Conservation (phyloP, 92 coral and sea anemone genomes). For the Epizoanthus illoricatus region DNA sequence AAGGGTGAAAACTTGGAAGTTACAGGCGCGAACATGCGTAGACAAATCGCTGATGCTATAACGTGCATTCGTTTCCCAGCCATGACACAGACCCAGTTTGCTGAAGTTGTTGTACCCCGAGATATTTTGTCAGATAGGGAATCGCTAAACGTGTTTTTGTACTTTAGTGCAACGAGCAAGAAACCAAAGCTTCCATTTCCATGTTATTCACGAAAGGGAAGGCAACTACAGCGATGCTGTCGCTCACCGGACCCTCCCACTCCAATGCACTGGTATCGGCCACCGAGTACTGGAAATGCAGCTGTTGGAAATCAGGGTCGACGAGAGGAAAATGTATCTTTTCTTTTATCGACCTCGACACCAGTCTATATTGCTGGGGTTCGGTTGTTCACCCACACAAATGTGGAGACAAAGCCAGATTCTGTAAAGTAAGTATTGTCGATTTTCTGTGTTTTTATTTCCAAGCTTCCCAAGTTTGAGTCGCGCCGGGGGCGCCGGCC, state of each 20-base stretch:
- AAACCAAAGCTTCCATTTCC: constrained; percentile 58
- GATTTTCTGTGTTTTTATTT: not conserved
- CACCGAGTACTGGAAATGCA: constrained; percentile 47
- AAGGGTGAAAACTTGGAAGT: constrained; percentile 34
- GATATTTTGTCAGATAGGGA: constrained; percentile 61
- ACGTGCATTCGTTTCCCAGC: constrained; percentile 62
- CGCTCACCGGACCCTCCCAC: constrained; percentile 59
- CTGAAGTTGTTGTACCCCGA: constrained; percentile 64
- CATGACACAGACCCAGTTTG: constrained; percentile 69
- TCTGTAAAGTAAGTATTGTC: constrained; percentile 15
- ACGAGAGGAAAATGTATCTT: constrained; percentile 55
- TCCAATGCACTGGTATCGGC: constrained; percentile 69
- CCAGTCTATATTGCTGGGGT: constrained; percentile 62
- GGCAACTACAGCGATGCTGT: constrained; percentile 54
- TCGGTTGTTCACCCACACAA: constrained; percentile 57
- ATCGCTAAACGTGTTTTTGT: constrained; percentile 62
- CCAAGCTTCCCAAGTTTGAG: no score
- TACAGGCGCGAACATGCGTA: constrained; percentile 56
- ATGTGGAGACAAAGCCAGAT: constrained; percentile 17
- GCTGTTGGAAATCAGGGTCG: constrained; percentile 46
- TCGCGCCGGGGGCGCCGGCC: no score
- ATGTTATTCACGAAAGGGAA: constrained; percentile 52
- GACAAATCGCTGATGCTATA: constrained; percentile 61
- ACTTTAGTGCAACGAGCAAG: constrained; percentile 38
- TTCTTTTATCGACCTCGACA: constrained; percentile 49